Evolutionary conservation across 2,888 invertebrate genomes (phyloP).

Genomic region (Spilosoma lubricipeda): DNA sequence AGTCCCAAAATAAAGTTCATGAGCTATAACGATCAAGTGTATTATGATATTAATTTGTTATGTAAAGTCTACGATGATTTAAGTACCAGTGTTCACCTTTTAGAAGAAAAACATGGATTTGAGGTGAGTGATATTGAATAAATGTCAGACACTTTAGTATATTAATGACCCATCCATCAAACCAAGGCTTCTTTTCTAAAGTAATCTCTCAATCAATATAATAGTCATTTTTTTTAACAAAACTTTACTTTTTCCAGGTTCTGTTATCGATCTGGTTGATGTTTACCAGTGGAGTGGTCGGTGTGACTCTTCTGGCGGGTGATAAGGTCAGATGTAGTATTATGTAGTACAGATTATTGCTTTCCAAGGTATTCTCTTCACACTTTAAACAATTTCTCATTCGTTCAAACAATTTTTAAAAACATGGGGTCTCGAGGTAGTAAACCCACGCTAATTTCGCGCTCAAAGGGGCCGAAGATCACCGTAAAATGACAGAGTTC

Average conservation of each 20-base stretch:
- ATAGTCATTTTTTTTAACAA: neutral
- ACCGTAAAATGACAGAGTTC: no score
- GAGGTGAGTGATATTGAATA: slow-evolving; percentile 30
- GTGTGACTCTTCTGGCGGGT: slow-evolving; percentile 60
- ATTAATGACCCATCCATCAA: neutral
- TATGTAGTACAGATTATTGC: no score
- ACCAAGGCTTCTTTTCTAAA: neutral
- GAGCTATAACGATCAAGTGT: slow-evolving; percentile 12
- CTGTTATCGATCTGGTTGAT: slow-evolving; percentile 65
- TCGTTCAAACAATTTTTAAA: no score
- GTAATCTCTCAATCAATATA: neutral
- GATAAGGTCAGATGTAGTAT: slow-evolving; percentile 52
- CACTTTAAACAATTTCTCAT: no score
- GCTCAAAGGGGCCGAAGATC: no score
- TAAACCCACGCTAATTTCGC: no score
- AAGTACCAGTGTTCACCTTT: slow-evolving; percentile 58
- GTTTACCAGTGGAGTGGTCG: slow-evolving; percentile 68
- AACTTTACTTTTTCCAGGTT: slow-evolving; percentile 26
- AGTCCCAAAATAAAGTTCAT: slow-evolving; percentile 34
- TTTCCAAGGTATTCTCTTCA: no score
- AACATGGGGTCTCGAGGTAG: no score
- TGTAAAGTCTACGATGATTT: slow-evolving; percentile 67
- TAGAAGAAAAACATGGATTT: slow-evolving; percentile 61
- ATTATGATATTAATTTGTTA: slow-evolving; percentile 55
- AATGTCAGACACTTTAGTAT: neutral